Evolutionary conservation across 2,113 vertebrate genomes (phyloP).

Genomic region (Sardina pilchardus): DNA sequence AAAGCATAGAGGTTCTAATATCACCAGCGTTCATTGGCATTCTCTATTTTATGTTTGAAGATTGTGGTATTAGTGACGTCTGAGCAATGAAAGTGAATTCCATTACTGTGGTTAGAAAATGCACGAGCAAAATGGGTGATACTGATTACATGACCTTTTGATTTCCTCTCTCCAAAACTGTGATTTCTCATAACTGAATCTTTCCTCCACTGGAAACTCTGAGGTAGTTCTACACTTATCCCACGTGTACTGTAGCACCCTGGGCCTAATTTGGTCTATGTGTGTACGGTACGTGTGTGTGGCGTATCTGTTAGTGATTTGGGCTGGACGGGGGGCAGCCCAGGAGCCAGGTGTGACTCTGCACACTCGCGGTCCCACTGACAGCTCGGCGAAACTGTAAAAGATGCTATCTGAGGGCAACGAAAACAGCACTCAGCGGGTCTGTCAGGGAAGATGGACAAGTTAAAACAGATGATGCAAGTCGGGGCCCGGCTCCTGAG

Average conservation of each 20-base stretch:
- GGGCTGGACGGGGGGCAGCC: conserved; percentile 53
- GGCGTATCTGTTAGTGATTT: conserved; percentile 63
- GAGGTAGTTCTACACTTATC: not conserved
- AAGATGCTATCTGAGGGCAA: conserved; percentile 70
- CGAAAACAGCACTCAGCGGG: conserved; percentile 67
- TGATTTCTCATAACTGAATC: not conserved
- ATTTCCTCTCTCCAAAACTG: not conserved
- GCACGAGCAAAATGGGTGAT: not conserved
- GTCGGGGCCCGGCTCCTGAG: conserved; percentile 34
- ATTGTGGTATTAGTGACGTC: not conserved
- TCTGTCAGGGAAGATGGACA: conserved; percentile 70
- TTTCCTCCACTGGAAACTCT: not conserved
- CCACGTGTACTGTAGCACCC: not conserved
- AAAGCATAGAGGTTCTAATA: not conserved
- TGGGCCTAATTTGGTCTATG: not conserved
- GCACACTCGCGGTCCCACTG: conserved; percentile 48
- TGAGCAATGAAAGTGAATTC: not conserved
- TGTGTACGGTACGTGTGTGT: conserved; percentile 19
- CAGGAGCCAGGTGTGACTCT: conserved; percentile 59
- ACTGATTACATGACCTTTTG: not conserved
- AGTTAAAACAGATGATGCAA: conserved; percentile 72
- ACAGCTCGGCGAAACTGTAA: conserved; percentile 71
- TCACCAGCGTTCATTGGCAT: not conserved
- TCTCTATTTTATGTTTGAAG: not conserved
- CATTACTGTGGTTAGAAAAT: not conserved